phyloP scores from a whole-genome alignment of 92 coral and sea anemone species.

The Umimayanthus kanabou region DNA sequence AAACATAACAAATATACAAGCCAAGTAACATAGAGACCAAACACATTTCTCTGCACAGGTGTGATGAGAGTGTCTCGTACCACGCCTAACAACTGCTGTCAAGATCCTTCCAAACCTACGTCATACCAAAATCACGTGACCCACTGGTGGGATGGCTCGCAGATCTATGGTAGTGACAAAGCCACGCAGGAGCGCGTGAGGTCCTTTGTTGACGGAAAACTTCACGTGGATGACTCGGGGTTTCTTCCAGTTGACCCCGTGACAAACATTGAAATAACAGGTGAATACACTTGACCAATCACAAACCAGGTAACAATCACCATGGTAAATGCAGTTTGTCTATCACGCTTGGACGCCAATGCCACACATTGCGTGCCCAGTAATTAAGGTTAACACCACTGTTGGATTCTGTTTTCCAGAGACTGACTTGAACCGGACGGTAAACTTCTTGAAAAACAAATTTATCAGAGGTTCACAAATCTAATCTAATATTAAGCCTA shows the following conservation, averaged over 20 bases:
- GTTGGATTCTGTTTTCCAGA: no score
- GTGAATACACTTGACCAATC: conserved; percentile 17
- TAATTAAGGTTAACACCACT: no score
- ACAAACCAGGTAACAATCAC: not conserved
- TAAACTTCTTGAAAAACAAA: no score
- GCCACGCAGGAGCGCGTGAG: conserved; percentile 66
- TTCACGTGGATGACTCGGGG: conserved; percentile 69
- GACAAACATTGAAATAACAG: conserved; percentile 80
- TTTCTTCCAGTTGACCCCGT: conserved; percentile 65
- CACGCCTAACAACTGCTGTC: conserved; percentile 65
- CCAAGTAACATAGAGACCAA: no score
- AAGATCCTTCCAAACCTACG: conserved; percentile 54
- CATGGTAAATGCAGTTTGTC: not conserved
- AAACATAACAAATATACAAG: no score
- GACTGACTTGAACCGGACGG: no score
- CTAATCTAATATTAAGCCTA: no score
- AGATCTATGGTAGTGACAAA: conserved; percentile 80
- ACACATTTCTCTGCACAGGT: conserved; percentile 44
- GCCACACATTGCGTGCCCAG: no score
- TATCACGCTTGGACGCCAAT: no score
- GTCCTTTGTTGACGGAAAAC: conserved; percentile 60
- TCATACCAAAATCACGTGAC: conserved; percentile 77
- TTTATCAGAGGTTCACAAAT: no score
- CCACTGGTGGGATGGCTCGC: conserved; percentile 97
- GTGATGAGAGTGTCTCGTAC: conserved; percentile 73